Evolutionary conservation across 2,888 invertebrate genomes (phyloP).

Genomic region (Campoletis raptor): DNA sequence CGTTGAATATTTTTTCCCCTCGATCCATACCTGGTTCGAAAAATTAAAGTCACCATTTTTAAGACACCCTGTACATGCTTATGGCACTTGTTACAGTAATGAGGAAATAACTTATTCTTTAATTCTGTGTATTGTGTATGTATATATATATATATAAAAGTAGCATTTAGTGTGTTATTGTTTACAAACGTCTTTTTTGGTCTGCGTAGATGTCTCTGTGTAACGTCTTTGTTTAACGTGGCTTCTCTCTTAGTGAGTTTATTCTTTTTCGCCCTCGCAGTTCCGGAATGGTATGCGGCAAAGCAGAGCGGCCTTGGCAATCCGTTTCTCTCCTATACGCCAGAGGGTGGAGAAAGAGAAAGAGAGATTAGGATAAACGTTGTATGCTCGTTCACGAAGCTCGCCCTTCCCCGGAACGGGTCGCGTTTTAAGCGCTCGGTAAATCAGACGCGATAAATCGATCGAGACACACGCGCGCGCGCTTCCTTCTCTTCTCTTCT

Average conservation of each 20-base stretch:
- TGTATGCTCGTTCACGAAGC: conserved; percentile 53
- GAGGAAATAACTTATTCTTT: neutral
- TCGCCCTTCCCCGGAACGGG: conserved; percentile 49
- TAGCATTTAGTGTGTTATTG: neutral
- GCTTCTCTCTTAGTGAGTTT: conserved; percentile 25
- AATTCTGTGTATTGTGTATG: neutral
- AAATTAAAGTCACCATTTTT: neutral
- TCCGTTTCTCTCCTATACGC: conserved; percentile 22
- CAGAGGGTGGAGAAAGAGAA: conserved; percentile 23
- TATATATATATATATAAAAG: neutral
- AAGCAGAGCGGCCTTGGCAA: conserved; percentile 51
- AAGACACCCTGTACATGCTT: neutral
- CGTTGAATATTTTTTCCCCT: no score
- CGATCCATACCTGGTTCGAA: no score
- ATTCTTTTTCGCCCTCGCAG: conserved; percentile 7
- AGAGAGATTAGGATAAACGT: conserved; percentile 77
- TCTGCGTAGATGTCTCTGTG: neutral
- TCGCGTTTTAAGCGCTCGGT: conserved; percentile 74
- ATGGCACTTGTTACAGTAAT: neutral
- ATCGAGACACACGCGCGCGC: conserved; percentile 69
- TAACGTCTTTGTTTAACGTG: conserved; percentile 21
- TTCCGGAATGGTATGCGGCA: conserved; percentile 49
- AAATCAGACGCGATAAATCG: conserved; percentile 79
- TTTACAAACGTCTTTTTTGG: conserved; percentile 1
- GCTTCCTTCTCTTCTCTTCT: no score